These are phyloP conservation scores for Cardiocondyla obscurior DNA, from an alignment of 1,140 invertebrate genomes.

Conservation along the genomic window DNA sequence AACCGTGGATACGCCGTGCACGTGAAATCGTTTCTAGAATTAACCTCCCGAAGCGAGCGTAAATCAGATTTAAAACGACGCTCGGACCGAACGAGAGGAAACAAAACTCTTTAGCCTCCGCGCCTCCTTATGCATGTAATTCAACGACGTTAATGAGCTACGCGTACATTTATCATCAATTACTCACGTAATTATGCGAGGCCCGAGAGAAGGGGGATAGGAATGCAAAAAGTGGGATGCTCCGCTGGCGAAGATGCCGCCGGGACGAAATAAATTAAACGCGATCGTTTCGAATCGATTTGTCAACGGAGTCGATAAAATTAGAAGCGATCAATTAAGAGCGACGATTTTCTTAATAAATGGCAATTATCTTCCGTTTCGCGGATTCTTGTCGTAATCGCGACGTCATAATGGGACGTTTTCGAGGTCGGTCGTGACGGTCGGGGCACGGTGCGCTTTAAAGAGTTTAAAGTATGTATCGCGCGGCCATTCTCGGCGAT, in stretches of 20 bases:
- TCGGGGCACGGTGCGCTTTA: constrained; percentile 15
- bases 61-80: not conserved
- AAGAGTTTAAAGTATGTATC: constrained; percentile 23
- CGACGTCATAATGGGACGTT: constrained; percentile 5
- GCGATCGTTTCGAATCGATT: not conserved
- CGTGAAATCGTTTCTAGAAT: constrained; percentile 6
- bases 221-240: not conserved
- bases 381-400: not conserved
- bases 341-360: too few species aligned
- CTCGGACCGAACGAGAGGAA: not conserved
- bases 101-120: not conserved
- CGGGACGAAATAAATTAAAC: not conserved
- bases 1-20: not conserved
- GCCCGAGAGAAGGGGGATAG: not conserved
- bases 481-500: constrained; percentile 60
- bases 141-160: not conserved
- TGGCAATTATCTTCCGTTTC: not conserved
- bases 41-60: not conserved
- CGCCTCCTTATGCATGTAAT: not conserved
- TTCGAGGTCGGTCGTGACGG: constrained; percentile 28
- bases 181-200: not conserved
- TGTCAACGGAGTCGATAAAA: not conserved
- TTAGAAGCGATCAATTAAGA: too few species aligned
- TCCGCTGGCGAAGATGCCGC: not conserved
- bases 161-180: not conserved